These are phyloP conservation scores for Ochotona princeps DNA, from an alignment of 2,113 vertebrate genomes.

Conservation along the genomic window DNA sequence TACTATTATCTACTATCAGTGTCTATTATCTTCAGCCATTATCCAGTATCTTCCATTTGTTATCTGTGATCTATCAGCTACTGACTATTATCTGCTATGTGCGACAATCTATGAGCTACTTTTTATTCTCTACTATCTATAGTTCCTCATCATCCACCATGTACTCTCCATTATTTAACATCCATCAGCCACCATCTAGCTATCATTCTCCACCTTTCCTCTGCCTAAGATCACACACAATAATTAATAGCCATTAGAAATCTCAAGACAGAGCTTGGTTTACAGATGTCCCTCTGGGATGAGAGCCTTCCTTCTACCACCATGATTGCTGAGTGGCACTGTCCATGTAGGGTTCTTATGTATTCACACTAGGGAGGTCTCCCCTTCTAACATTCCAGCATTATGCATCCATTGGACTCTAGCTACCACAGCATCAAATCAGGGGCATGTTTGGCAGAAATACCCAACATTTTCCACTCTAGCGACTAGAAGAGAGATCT, in stretches of 20 bases:
- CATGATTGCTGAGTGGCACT: neutral
- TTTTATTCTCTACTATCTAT: constrained; percentile 59
- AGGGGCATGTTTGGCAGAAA: neutral
- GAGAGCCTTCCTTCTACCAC: neutral
- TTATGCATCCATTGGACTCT: neutral
- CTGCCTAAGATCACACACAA: constrained; percentile 17
- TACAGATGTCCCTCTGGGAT: neutral
- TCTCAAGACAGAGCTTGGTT: constrained; percentile 19
- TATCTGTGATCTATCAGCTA: constrained; percentile 73
- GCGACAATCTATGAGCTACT: constrained; percentile 60
- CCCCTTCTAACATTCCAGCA: neutral
- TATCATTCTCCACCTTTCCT: constrained; percentile 44
- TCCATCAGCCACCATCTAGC: constrained; percentile 62
- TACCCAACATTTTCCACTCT: neutral
- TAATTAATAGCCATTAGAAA: constrained; percentile 71
- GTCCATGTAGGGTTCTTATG: neutral
- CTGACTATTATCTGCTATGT: constrained; percentile 65
- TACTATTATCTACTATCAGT: constrained; percentile 77
- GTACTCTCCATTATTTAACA: constrained; percentile 62
- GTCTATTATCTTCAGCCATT: constrained; percentile 73
- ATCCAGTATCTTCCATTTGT: constrained; percentile 77
- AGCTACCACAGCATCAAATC: neutral
- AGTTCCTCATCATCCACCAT: constrained; percentile 47
- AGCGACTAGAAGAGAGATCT: neutral
- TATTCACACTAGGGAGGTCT: neutral